A percentile compares a stretch with the other conserved stretches of the same genome.
Evolutionary conservation across 2,888 invertebrate genomes (phyloP).

Genomic region (Apoda limacodes): DNA sequence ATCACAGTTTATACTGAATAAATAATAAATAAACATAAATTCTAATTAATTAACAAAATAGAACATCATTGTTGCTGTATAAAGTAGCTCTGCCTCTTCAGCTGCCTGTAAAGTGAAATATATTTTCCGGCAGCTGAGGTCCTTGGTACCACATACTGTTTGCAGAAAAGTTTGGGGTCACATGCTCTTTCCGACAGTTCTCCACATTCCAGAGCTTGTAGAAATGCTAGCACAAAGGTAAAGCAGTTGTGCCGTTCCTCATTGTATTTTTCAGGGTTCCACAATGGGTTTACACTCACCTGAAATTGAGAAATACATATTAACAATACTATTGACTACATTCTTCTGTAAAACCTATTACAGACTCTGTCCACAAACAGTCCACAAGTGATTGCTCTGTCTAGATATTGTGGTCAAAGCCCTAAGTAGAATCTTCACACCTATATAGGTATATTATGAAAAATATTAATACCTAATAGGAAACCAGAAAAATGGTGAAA

Average conservation of each 20-base stretch:
- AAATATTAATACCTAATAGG: too few relatives aligned
- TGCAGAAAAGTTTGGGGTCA: constrained; percentile 79
- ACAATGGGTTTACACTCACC: constrained; percentile 69
- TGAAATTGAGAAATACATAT: constrained; percentile 26
- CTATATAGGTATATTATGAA: too few relatives aligned
- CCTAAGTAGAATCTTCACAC: too few relatives aligned
- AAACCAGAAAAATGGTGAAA: too few relatives aligned
- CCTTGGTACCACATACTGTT: constrained; percentile 83
- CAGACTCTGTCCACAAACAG: too few relatives aligned
- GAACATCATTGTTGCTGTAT: constrained; percentile 56
- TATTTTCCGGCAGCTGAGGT: constrained; percentile 88
- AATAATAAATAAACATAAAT: constrained; percentile 38
- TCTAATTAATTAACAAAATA: constrained; percentile 23
- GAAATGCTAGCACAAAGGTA: constrained; percentile 85
- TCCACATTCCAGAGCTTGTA: constrained; percentile 78
- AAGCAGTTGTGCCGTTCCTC: constrained; percentile 87
- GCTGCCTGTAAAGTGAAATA: constrained; percentile 82
- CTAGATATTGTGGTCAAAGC: too few relatives aligned
- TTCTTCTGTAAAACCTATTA: neutral
- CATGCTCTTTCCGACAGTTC: constrained; percentile 76
- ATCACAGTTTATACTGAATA: constrained; percentile 67
- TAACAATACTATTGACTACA: constrained; percentile 3
- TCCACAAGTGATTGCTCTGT: too few relatives aligned
- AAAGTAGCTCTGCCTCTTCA: constrained; percentile 65
- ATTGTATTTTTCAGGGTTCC: constrained; percentile 78